Percentiles rank a stretch among this genome's conserved stretches.
These are phyloP conservation scores for Irena cyanogastra DNA, from an alignment of 2,113 vertebrate species.

Conservation along the genomic window DNA sequence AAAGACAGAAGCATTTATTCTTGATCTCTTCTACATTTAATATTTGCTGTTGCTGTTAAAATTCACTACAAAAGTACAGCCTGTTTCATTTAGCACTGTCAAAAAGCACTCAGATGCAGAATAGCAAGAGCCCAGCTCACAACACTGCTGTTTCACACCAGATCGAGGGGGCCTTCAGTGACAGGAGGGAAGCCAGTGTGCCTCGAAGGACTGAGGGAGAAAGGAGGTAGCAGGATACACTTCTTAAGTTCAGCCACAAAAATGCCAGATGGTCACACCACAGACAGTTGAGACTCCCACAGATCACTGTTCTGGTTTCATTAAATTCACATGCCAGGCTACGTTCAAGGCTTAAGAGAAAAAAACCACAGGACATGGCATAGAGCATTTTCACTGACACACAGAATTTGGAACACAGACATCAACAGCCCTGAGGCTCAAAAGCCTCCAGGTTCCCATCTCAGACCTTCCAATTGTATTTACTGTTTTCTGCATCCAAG, in stretches of 20 bases:
- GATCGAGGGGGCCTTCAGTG: neutral
- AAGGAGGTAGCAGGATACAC: neutral
- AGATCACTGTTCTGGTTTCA: neutral
- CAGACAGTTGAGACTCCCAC: neutral
- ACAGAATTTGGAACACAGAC: neutral
- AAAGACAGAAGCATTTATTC: neutral
- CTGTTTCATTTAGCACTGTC: neutral
- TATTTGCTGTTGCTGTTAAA: neutral
- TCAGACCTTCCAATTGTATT: neutral
- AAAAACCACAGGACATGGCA: accelerated
- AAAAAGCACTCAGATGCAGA: neutral
- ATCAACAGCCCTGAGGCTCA: neutral
- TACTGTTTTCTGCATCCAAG: neutral
- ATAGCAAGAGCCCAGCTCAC: neutral
- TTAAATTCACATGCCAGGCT: neutral
- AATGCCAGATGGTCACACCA: neutral
- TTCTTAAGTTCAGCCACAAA: neutral
- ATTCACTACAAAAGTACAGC: neutral
- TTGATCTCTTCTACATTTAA: neutral
- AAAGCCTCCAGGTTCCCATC: neutral
- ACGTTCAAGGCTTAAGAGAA: neutral
- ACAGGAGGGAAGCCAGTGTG: neutral
- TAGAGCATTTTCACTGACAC: neutral
- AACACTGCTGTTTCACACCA: neutral
- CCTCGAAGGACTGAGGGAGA: neutral